Percentiles rank a stretch among this genome's conserved stretches.
These are phyloP conservation scores for Lepisosteus oculatus DNA, from an alignment of 2,113 vertebrate genomes.

Conservation along the genomic window DNA sequence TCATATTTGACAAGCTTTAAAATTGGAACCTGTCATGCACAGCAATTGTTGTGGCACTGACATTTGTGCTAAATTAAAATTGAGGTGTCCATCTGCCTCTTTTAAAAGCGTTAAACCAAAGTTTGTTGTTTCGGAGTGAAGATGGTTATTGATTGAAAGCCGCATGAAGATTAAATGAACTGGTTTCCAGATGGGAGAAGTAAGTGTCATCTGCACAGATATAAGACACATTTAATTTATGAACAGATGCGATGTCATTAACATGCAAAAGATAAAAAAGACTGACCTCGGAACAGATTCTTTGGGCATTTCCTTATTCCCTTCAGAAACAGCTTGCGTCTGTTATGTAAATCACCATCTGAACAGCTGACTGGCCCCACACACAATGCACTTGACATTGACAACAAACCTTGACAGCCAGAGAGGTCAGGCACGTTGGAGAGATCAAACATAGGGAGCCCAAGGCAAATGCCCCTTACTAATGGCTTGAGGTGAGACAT, in stretches of 20 bases:
- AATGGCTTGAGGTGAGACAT: constrained; percentile 63
- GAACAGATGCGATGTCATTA: constrained; percentile 21
- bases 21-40: too few species aligned
- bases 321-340: constrained; percentile 5
- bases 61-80: background rate
- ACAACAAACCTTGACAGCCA: constrained; percentile 47
- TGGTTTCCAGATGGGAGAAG: constrained; percentile 8
- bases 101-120: background rate
- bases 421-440: constrained; percentile 49
- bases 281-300: constrained; percentile 10
- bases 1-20: too few species aligned
- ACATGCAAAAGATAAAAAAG: constrained; percentile 13
- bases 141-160: constrained; percentile 8
- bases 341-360: constrained; percentile 25
- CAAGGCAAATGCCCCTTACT: constrained; percentile 32
- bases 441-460: constrained; percentile 60
- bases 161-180: background rate
- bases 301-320: background rate
- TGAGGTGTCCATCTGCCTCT: constrained; percentile 8
- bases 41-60: background rate
- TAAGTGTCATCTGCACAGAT: background rate
- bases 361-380: constrained; percentile 43
- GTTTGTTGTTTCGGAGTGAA: background rate
- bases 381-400: constrained; percentile 60
- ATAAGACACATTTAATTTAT: constrained; percentile 7